These are phyloP conservation scores for Potorous gilbertii DNA, from an alignment of 2,797 vertebrate species.

Conservation along the genomic window DNA sequence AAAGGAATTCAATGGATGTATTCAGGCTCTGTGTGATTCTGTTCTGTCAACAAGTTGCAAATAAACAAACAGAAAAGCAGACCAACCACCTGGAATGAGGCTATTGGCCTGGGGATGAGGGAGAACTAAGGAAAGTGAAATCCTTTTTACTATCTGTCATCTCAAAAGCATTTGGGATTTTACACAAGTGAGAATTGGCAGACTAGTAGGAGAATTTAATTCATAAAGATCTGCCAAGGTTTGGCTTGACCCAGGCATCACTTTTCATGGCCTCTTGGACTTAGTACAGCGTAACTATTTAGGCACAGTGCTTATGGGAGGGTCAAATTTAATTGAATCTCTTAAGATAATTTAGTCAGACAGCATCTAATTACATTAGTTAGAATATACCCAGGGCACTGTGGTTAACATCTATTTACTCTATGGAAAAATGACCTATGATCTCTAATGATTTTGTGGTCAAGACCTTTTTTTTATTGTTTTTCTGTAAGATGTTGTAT, in stretches of 20 bases:
- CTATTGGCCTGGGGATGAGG: neutral
- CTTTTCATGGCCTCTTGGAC: neutral
- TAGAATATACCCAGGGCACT: neutral
- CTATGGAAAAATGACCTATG: neutral
- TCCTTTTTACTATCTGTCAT: neutral
- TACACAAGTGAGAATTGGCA: neutral
- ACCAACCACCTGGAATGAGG: conserved; percentile 4
- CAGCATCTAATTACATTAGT: neutral
- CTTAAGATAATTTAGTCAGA: neutral
- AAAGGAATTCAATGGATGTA: neutral
- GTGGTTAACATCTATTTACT: neutral
- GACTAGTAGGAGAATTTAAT: neutral
- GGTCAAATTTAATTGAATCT: neutral
- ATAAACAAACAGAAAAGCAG: neutral
- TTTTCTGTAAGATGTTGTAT: neutral
- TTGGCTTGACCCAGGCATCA: neutral
- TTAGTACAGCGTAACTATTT: neutral
- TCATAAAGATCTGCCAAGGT: neutral
- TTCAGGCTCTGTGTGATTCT: neutral
- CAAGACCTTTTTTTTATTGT: too few relatives aligned
- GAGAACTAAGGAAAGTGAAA: neutral
- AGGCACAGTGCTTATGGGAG: neutral
- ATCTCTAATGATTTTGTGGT: neutral
- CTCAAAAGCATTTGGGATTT: conserved; percentile 26
- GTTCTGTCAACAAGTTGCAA: neutral